Conservation (phyloP, 2,888 invertebrate species). For the Apotomis capreana region DNA sequence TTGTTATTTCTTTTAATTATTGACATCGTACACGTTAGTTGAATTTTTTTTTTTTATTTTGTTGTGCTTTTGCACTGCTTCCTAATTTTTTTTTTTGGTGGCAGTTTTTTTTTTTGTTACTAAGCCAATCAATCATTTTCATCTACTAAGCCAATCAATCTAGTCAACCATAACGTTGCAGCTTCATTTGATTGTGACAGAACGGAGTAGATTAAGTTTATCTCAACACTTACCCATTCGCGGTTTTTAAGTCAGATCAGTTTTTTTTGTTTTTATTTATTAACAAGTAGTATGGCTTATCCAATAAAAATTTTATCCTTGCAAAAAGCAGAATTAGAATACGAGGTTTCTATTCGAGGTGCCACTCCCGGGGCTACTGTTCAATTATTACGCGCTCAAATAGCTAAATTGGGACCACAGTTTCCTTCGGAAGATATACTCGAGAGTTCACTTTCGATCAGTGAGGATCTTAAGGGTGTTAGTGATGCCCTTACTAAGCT, state of each 20-base stretch:
- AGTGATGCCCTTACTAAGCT: conserved; percentile 3
- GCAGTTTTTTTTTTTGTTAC: neutral
- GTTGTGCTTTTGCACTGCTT: neutral
- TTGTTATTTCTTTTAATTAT: neutral
- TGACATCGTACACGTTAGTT: neutral
- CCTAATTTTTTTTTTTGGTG: neutral
- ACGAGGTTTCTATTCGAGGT: conserved; percentile 3
- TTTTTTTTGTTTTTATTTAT: neutral
- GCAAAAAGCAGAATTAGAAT: conserved; percentile 4
- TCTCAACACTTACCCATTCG: neutral
- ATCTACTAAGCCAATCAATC: neutral
- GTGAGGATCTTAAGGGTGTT: conserved; percentile 4
- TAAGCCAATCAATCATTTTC: too few relatives aligned
- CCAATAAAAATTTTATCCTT: neutral
- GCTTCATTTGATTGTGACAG: neutral
- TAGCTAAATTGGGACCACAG: neutral
- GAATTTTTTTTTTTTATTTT: neutral
- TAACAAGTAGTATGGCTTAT: neutral
- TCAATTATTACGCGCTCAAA: neutral
- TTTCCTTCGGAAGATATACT: conserved; percentile 17
- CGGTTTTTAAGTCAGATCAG: neutral
- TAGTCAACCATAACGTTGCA: neutral
- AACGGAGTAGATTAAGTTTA: neutral
- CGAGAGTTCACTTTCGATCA: neutral
- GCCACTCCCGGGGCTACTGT: conserved; percentile 1